Evolutionary conservation across 2,888 invertebrate species (phyloP).

Genomic region (Pinctada fucata): DNA sequence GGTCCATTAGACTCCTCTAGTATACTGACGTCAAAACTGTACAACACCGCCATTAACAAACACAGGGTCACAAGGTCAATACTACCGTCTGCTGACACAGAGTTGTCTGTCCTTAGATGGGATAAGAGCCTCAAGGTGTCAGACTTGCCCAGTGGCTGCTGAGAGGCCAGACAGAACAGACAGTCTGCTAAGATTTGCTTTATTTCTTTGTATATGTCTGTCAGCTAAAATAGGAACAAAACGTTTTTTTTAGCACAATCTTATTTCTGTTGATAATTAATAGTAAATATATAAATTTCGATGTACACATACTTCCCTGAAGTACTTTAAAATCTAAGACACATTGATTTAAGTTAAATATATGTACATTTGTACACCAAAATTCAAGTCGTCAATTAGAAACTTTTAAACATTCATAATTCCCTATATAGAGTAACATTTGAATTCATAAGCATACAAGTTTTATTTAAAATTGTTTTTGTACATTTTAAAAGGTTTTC

Average conservation of each 20-base stretch:
- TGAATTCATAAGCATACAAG: no score
- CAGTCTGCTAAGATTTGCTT: slow-evolving; percentile 85
- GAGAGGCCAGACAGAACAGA: slow-evolving; percentile 87
- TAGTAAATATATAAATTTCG: no score
- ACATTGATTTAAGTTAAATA: no score
- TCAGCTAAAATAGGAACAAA: slow-evolving; percentile 68
- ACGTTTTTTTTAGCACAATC: neutral
- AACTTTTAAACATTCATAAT: no score
- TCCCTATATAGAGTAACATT: no score
- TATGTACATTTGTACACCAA: no score
- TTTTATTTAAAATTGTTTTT: no score
- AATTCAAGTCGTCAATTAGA: no score
- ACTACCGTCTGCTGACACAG: slow-evolving; percentile 81
- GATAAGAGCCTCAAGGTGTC: slow-evolving; percentile 80
- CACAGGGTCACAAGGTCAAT: slow-evolving; percentile 88
- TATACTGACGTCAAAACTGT: slow-evolving; percentile 89
- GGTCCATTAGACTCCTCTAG: slow-evolving; percentile 78
- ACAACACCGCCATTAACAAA: slow-evolving; percentile 89
- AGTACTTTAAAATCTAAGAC: no score
- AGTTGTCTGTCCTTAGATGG: slow-evolving; percentile 64
- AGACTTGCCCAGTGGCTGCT: slow-evolving; percentile 85
- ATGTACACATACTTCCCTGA: no score
- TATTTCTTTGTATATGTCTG: slow-evolving; percentile 86
- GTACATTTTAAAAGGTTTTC: no score
- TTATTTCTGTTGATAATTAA: no score